A percentile compares a stretch with the other conserved stretches of the same genome.
Conservation (phyloP, 92 coral and sea anemone genomes). For the Pocillopora meandrina region DNA sequence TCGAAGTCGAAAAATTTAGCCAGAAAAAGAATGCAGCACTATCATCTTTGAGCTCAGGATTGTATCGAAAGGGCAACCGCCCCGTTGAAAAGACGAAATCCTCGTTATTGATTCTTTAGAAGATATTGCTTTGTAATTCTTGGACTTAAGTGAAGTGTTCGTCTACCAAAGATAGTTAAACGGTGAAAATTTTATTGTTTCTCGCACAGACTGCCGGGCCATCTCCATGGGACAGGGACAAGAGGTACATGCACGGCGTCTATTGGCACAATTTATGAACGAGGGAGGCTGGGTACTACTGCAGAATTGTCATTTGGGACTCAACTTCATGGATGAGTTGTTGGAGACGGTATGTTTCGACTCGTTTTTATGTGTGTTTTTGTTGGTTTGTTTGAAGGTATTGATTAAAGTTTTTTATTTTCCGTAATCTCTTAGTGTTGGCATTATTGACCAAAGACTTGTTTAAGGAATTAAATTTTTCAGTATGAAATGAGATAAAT, state of each 20-base stretch:
- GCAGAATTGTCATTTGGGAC: conserved; percentile 97
- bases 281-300: conserved; percentile 99
- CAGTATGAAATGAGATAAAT: no score
- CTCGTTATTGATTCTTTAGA: neutral
- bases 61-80: no score
- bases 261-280: conserved; percentile 90
- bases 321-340: conserved; percentile 95
- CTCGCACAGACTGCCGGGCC: conserved; percentile 89
- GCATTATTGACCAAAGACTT: no score
- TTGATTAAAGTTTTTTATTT: no score
- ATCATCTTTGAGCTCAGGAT: no score
- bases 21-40: no score
- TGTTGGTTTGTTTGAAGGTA: no score
- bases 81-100: no score
- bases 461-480: no score
- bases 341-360: conserved; percentile 81
- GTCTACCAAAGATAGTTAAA: neutral
- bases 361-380: neutral
- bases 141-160: neutral
- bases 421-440: no score
- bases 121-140: neutral
- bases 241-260: conserved; percentile 97
- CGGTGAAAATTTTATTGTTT: neutral
- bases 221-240: conserved; percentile 99
- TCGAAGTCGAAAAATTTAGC: no score